Evolutionary conservation across 2,797 vertebrate species (phyloP), one percentile per base, ranked within the genome.

Genomic region (Gadopsis bispinosus): DNA sequence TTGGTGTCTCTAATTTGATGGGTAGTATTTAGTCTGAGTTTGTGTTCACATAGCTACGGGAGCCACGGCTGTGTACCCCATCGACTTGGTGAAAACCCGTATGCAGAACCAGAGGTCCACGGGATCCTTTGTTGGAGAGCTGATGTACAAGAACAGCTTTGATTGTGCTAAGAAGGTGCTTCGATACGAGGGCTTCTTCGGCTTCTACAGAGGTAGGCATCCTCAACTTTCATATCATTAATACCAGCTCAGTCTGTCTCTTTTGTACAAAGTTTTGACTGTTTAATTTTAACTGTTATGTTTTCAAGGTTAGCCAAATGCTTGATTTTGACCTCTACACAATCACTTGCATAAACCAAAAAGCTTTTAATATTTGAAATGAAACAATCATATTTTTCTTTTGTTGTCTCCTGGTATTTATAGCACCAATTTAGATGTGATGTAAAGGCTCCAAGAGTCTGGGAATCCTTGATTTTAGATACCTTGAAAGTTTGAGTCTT

Each of bases 91-190:
- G 85, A 99, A 99, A 95, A 99, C 98, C 7, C 97, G 98, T 0
- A 99, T 99, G 98, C 98, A 99, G 91, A 99, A 99, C 92, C 98
- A 99, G 85, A 96, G 98, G 55, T 96, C 97, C 84, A 96, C 95
- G 0, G 97, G 98, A 20, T 97, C 98, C 19, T 97, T 99, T 0
- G 95, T 99, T 2, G 98, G 97, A 72, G 98, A 99, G 92, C 76
- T 99, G 92, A 98, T 99, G 98, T 99, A 99, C 90, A 99, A 99
- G 93, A 99, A 97, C 96, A 99, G 98, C 89, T 99, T 99, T 78
- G 98, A 99, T 92, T 99, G 98, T 75, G 98, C 98, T 76, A 99
- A 98, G 95, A 99, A 99, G 89, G 98, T 99, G 81, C 94, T 99
- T 65, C 97, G 98, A 85, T 99, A 97, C 2, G 98, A 99, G 92